Evolutionary conservation across 2,113 vertebrate genomes (phyloP).

Genomic region (Eclectus roratus): DNA sequence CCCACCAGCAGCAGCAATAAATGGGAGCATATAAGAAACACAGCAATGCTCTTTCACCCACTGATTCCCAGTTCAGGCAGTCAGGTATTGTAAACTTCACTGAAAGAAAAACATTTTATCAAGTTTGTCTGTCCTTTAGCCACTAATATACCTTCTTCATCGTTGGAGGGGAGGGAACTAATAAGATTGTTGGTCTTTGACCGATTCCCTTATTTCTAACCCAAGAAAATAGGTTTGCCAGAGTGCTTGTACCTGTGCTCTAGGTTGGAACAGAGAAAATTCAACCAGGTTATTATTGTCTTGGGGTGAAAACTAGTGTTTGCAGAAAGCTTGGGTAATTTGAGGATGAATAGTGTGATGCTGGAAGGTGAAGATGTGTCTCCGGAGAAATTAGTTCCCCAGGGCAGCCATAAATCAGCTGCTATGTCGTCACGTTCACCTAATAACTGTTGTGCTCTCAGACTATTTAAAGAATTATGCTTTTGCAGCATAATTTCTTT

Average conservation of each 20-base stretch:
- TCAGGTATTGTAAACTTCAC: background rate
- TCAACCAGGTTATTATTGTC: background rate
- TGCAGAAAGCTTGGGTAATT: background rate
- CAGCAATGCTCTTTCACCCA: background rate
- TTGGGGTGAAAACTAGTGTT: background rate
- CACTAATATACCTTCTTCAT: background rate
- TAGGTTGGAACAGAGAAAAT: background rate
- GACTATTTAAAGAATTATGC: background rate
- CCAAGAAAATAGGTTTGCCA: background rate
- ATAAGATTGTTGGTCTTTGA: rapidly evolving
- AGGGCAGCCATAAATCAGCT: background rate
- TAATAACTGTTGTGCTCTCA: background rate
- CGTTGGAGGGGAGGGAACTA: background rate
- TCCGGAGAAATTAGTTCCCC: background rate
- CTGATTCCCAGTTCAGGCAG: background rate
- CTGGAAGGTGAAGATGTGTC: background rate
- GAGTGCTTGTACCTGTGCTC: background rate
- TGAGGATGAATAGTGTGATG: background rate
- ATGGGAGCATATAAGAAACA: background rate
- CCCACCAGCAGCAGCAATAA: background rate
- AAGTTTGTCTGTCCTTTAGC: background rate
- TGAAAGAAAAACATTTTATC: background rate
- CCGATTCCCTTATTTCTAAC: background rate
- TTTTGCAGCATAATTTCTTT: background rate
- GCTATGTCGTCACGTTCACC: background rate